Base-by-base conservation (phyloP, 2,888 invertebrate genomes). In the Pachliopta kotzebuea region DNA sequence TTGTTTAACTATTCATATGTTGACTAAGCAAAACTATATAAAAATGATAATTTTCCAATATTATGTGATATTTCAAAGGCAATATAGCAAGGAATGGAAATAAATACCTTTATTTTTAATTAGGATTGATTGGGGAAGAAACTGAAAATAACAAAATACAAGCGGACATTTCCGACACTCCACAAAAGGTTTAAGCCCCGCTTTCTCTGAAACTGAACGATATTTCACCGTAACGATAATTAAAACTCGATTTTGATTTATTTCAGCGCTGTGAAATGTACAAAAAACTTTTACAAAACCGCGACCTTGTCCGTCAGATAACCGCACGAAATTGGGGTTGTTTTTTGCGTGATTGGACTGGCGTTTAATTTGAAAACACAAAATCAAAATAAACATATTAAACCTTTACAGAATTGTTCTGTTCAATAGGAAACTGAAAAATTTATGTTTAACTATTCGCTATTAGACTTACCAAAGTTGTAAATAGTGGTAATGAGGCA, bases 301-400 rank as follows among this genome's bases (percentile, higher is more conserved):
- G 57, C 65, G 29, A 57, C 65, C 65, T 61, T 65, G 65, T 65
- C 61, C 57, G 49, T 65, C 65, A 58, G 23, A 65, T 53, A 65
- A 60, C 61, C 58, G 61, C 56, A n/a, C 60, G 64, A 29, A 61
- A 61, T 57, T 57, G 45, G 23, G 20, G 24, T 31, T 49, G 29
- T 54, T 65, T 65, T 65, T 61, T 52, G 50, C 52, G 29, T 49
- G 61, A 65, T 57, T 54, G 57, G 57, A 61, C 29, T 37, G 56
- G 56, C 60, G 21, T 52, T 60, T 65, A 56, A 60, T 60, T 65
- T 56, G 20, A 21, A 54, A 57, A 56, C 31, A 56, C 26, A 56
- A 57, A 56, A 29, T 26, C 42, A 18, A 24, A 56, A 63, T 50
- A 50, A 49, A 20, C 59, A 17, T 20, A 21, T 56, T 21, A 56